Base-by-base conservation (phyloP, 2,797 vertebrate species). In the Sebastes cheni region DNA sequence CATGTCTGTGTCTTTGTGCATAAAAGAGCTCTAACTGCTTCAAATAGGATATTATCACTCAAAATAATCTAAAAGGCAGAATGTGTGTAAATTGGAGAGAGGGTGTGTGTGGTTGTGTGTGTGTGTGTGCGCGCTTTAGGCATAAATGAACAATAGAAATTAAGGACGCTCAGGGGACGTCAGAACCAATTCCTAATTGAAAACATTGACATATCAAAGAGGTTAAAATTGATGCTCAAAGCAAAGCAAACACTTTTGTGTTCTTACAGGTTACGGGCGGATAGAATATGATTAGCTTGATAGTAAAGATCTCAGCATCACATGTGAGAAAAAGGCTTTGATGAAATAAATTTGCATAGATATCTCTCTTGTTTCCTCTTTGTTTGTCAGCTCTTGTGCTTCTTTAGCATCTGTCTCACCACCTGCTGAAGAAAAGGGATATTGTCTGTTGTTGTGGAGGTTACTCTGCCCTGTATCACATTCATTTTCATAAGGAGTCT, bases 201-300 rank as follows among this genome's bases (percentile, higher is more conserved):
- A 87, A 78, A 50, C 61, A 86, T 78, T 89, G 77, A 69, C 85
- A 88, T 88, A 88, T 93, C 86, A 92, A 87, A 93, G 89, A 69
- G 80, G 76, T 81, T 80, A 29, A 77, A 72, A 74, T 65, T 62
- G 34, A 83, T 72, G n/a, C 36, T 85, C 34, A 77, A 55, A 82
- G 78, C 74, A 18, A 36, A 39, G 22, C 65, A 34, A 81, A 80
- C 72, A 60, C 60, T 32, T 87, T 18, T 46, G 52, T 9, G 34
- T 39, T 75, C 60, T 83, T 71, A 50, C 18, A 73, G 87, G 83
- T 81, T 88, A 86, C 30, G 79, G 64, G 78, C 67, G 67, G 68
- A 60, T 73, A 50, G 71, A 71, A 81, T 18, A 64, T 10, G 66
- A 89, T 84, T 23, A 69, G 29, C 46, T 34, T 79, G 54, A 77